Evolutionary conservation across 2,113 vertebrate species (phyloP).

Genomic region (Lasiurus cinereus): DNA sequence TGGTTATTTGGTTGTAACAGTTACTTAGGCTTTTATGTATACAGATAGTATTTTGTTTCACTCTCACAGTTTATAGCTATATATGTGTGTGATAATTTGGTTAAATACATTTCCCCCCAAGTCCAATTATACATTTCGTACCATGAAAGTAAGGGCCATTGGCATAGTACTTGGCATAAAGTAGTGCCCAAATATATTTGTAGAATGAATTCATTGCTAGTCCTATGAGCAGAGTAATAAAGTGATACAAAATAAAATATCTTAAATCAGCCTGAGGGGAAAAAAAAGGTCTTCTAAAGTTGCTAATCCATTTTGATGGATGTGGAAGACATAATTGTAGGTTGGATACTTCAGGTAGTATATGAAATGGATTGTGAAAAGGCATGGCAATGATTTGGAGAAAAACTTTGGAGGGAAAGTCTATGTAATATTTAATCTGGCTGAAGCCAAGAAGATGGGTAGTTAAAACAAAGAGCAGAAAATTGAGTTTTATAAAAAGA

Average conservation of each 20-base stretch:
- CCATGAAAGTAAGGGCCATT: neutral
- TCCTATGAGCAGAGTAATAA: neutral
- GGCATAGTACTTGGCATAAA: neutral
- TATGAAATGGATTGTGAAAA: neutral
- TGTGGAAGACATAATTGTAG: neutral
- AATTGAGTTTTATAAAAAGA: neutral
- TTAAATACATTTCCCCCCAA: neutral
- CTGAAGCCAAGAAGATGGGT: neutral
- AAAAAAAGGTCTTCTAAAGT: neutral
- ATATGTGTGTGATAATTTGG: neutral
- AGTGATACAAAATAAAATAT: neutral
- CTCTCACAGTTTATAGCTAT: neutral
- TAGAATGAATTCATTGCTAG: neutral
- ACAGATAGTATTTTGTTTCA: neutral
- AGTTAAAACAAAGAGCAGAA: conserved; percentile 13
- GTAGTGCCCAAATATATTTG: neutral
- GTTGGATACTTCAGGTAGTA: neutral
- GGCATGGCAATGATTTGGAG: neutral
- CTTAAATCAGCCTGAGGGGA: neutral
- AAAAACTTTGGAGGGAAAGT: neutral
- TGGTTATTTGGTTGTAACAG: no score
- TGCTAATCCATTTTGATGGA: neutral
- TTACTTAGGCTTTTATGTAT: no score
- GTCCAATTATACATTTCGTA: neutral
- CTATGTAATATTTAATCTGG: neutral